A percentile compares a stretch with the other conserved stretches of the same genome.
Conservation (phyloP, 2,113 vertebrate genomes). For the Dromas ardeola region DNA sequence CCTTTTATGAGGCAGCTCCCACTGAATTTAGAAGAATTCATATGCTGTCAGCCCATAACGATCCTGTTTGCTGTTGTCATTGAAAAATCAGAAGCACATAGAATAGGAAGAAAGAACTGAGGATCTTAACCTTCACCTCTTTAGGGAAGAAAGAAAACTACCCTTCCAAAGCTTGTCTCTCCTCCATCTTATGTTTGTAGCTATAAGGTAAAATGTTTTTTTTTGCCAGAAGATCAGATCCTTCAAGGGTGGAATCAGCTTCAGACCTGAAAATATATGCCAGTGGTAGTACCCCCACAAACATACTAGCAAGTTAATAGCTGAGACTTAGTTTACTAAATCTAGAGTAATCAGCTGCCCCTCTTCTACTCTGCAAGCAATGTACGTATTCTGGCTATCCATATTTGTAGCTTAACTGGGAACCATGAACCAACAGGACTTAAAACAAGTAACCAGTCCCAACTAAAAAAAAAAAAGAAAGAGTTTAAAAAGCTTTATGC, state of each 20-base stretch:
- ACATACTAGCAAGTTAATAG: not conserved
- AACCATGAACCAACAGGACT: not conserved
- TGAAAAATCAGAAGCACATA: not conserved
- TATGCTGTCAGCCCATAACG: accelerated
- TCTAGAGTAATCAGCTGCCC: not conserved
- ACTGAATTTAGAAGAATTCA: not conserved
- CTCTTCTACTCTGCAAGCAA: not conserved
- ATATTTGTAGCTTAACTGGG: not conserved
- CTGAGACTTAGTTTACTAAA: not conserved
- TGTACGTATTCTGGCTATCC: not conserved
- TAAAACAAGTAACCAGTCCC: not conserved
- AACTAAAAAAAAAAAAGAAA: not conserved
- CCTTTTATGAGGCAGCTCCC: not conserved
- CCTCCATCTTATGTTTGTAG: not conserved
- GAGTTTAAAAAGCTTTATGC: not conserved
- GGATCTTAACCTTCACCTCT: not conserved
- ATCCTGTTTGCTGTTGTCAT: not conserved
- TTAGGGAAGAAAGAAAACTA: not conserved
- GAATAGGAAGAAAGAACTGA: not conserved
- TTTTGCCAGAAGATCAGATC: not conserved
- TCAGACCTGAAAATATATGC: not conserved
- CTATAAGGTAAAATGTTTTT: not conserved
- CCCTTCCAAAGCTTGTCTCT: not conserved
- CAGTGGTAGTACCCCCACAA: not conserved
- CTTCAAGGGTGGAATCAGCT: not conserved